phyloP scores from a whole-genome alignment of 1,140 invertebrate genomes.

The Lethrus apterus region DNA sequence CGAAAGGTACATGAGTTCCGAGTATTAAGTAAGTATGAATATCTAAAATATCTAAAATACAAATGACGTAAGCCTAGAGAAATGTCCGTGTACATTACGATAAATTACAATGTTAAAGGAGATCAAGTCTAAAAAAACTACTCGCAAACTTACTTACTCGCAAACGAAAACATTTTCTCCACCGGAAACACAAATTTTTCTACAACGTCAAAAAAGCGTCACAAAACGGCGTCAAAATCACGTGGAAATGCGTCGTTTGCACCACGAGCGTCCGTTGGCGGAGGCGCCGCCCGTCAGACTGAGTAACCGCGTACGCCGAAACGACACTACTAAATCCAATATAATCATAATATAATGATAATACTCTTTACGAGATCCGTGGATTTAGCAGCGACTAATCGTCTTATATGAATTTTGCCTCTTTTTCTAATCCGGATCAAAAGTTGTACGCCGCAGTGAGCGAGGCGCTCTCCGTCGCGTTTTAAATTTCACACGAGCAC shows the following conservation, averaged over 20 bases:
- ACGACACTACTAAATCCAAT: conserved; percentile 40
- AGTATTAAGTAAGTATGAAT: no score
- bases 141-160: no score
- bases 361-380: conserved; percentile 40
- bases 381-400: conserved; percentile 42
- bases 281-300: conserved; percentile 32
- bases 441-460: neutral
- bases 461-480: neutral
- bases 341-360: conserved; percentile 44
- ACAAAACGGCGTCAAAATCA: neutral
- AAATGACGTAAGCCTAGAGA: no score
- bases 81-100: no score
- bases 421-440: conserved; percentile 39
- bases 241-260: neutral
- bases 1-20: no score
- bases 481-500: no score
- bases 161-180: no score
- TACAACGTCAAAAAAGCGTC: neutral
- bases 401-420: conserved; percentile 41
- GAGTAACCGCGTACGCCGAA: conserved; percentile 29
- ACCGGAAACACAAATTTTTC: no score
- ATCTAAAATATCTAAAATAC: no score
- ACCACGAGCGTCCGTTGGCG: neutral
- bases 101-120: no score
- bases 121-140: no score